Base-by-base conservation (phyloP, 2,113 vertebrate genomes). In the Verasper variegatus region DNA sequence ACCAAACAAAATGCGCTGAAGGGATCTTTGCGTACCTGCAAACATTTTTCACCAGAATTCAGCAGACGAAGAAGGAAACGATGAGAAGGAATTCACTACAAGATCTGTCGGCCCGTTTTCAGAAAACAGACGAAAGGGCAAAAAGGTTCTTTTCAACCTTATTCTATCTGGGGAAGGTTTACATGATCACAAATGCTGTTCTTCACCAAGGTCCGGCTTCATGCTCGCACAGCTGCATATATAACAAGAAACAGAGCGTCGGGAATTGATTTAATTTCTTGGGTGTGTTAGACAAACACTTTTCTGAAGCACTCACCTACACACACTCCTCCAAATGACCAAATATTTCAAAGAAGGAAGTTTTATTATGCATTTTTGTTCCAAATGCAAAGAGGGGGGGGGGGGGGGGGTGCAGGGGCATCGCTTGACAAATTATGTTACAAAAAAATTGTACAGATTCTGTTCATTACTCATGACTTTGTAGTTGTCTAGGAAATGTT, bases 141-240 rank as follows among this genome's bases (percentile, higher is more conserved):
- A n/a, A 15, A 54, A 31, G 27, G 55, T 58, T 31, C 6, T 31
- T 31, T 58, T 17, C 4, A n/a, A 54, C 51, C 51, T 54, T 54
- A 10, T 27, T 58, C 31, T 37, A 72, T 3, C 24, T 4, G 0
- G 12, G 56, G 76, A 62, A 27, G 63, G 23, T 84, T 86, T 54
- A 80, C 78, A 79, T 71, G 37, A 88, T 87, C 83, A 76, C 81
- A 63, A 49, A 86, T 84, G 78, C 81, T 86, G 79, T 78, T 76
- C 68, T 56, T 72, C 63, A 79, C 58, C 69, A n/a, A 14, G 17
- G 10, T 76, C 82, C 62, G 35, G 71, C 78, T 72, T 35, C 31
- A 15, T 5, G 60, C 80, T 84, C 52, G 15, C 71, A 61, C 64
- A 66, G 54, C 78, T 66, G 68, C 76, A 63, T 40, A 59, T 5